Percentiles rank a stretch among this genome's conserved stretches.
These are phyloP conservation scores for Lycaon pictus DNA, from an alignment of 2,113 vertebrate genomes.

Conservation along the genomic window DNA sequence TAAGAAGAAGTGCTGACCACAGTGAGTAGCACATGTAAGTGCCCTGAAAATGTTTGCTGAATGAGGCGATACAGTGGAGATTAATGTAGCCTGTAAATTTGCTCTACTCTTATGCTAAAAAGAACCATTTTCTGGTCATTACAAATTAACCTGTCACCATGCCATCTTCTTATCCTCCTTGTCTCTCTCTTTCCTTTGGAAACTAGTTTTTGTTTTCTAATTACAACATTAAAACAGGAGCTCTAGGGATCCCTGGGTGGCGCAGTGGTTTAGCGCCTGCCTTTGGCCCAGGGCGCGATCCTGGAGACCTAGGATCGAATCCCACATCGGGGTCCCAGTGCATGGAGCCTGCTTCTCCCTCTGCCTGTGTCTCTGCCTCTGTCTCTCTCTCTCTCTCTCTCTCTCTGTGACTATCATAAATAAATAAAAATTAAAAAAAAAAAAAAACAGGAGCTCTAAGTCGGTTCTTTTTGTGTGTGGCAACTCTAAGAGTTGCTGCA, in stretches of 20 bases:
- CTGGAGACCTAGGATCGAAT: too few species aligned
- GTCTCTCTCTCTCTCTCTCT: too few species aligned
- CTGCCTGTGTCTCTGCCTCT: too few species aligned
- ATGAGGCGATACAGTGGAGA: too few species aligned
- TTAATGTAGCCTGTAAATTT: background rate
- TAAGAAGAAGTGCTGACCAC: background rate
- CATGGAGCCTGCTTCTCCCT: too few species aligned
- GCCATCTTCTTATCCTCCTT: background rate
- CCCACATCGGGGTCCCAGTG: too few species aligned
- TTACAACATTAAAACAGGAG: background rate
- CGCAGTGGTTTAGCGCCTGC: too few species aligned
- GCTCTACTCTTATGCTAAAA: background rate
- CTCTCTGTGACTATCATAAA: too few species aligned
- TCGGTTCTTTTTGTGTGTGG: background rate
- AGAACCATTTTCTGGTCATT: background rate
- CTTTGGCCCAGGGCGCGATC: too few species aligned
- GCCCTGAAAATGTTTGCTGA: background rate
- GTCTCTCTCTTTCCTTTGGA: background rate
- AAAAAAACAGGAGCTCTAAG: background rate
- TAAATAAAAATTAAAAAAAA: too few species aligned
- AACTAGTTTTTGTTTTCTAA: slow-evolving; percentile 33
- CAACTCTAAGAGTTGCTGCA: background rate
- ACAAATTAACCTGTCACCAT: background rate
- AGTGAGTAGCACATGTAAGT: too few species aligned
- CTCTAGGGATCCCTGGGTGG: too few species aligned